Conservation (phyloP, 2,113 vertebrate species). For the Origma solitaria region DNA sequence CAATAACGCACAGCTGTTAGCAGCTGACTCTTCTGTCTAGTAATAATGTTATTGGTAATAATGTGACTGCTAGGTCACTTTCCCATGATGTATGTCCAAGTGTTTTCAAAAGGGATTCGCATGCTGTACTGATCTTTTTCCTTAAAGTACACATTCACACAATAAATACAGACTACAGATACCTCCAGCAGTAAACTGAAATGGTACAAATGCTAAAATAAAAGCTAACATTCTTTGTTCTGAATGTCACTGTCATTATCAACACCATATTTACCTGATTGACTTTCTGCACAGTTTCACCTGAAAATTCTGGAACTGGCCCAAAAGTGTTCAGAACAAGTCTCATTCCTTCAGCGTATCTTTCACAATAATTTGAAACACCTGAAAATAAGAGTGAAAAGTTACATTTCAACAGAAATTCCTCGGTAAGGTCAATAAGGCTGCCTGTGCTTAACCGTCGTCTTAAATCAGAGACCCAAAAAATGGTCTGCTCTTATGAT, state of each 20-base stretch:
- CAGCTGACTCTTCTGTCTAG: not conserved
- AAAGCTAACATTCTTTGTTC: not conserved
- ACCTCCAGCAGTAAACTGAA: not conserved
- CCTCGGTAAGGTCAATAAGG: not conserved
- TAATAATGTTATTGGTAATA: not conserved
- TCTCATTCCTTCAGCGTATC: conserved; percentile 80
- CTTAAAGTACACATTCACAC: not conserved
- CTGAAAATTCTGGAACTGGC: conserved; percentile 84
- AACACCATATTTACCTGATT: conserved; percentile 66
- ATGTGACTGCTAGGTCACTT: not conserved
- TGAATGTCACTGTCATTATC: not conserved
- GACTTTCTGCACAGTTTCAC: conserved; percentile 74
- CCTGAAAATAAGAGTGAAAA: conserved; percentile 71
- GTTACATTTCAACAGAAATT: not conserved
- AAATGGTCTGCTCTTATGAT: not conserved
- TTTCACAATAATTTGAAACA: conserved; percentile 83
- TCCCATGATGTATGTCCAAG: not conserved
- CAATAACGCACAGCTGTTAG: not conserved
- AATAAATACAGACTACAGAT: not conserved
- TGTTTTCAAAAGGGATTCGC: not conserved
- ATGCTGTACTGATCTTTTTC: not conserved
- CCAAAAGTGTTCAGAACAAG: conserved; percentile 84
- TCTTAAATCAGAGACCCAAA: not conserved
- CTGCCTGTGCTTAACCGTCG: not conserved
- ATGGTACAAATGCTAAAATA: not conserved